Base-by-base conservation (phyloP, 2,797 vertebrate genomes). In the Manis crassicaudata region DNA sequence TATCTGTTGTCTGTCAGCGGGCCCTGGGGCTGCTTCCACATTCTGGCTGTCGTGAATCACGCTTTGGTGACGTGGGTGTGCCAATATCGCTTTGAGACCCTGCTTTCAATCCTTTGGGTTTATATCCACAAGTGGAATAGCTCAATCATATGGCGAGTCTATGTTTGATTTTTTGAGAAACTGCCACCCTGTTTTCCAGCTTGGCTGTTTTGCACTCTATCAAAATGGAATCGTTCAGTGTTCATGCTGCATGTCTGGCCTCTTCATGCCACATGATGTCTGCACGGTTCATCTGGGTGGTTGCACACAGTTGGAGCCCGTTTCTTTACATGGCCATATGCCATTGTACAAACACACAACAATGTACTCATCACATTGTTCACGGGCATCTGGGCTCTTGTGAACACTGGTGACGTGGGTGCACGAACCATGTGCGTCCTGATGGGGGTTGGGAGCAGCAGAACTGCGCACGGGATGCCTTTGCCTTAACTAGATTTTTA, bases 231-330 rank as follows among this genome's bases (percentile, higher is more conserved):
- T 50, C 29, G 6, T n/a, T 35, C 16, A 5, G 37, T 5, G 2
- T 0, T 0, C 4, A 3, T 6, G 21, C 7, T 7, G 58, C 32
- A 0, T 3, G 50, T n/a, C 32, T 0, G 11, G 37, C 37, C 17
- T 46, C 50, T 29, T 62, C 50, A 4, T 3, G 25, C 7, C 2
- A 16, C 5, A 0, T 9, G 12, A 7, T 29, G 3, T 56, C 43
- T 23, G 5, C 2, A 3, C 63, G 63, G 2, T 0, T 8, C 23
- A 6, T 4, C 32, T 25, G 13, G n/a, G 56, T 6, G 16, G 60
- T 6, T 20, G 17, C 16, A 23, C 0, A 4, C 7, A 7, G n/a
- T 1, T 21, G 58, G 27, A 46, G 75, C 11, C 58, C 29, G 32
- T 21, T 32, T 21, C 18, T 37, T 14, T 8, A 43, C n/a, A 6